These are phyloP conservation scores for Rambutsinella grinnellia DNA, from an alignment of 2,888 invertebrate genomes.

Conservation along the genomic window DNA sequence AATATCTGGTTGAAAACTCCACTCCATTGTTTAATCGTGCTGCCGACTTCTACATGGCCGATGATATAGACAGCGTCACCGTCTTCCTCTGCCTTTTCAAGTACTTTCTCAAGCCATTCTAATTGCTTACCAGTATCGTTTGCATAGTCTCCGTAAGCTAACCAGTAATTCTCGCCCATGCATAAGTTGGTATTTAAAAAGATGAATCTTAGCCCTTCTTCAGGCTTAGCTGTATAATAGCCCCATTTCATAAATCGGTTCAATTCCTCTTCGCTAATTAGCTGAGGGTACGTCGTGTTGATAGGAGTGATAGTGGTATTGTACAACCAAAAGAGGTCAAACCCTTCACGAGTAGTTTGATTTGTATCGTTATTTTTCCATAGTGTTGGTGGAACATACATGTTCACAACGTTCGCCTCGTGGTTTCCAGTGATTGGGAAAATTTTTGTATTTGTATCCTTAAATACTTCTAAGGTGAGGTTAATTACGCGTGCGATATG, in stretches of 20 bases:
- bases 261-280: slow-evolving; percentile 75
- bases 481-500: slow-evolving; percentile 73
- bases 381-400: slow-evolving; percentile 53
- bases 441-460: slow-evolving; percentile 72
- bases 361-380: slow-evolving; percentile 21
- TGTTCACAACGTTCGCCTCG: slow-evolving; percentile 73
- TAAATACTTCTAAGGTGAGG: slow-evolving; percentile 74
- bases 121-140: slow-evolving; percentile 77
- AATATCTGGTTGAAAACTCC: slow-evolving; percentile 54
- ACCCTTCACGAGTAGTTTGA: too few species aligned
- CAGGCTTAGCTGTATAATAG: slow-evolving; percentile 80
- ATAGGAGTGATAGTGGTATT: slow-evolving; percentile 75
- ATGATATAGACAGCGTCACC: slow-evolving; percentile 86
- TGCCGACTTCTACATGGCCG: slow-evolving; percentile 77
- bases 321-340: slow-evolving; percentile 78
- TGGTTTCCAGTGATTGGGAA: slow-evolving; percentile 85
- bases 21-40: slow-evolving; percentile 67
- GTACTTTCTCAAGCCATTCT: slow-evolving; percentile 82
- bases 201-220: slow-evolving; percentile 77
- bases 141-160: slow-evolving; percentile 79
- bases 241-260: slow-evolving; percentile 78
- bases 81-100: slow-evolving; percentile 80
- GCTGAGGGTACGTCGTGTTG: not conserved
- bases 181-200: slow-evolving; percentile 87
- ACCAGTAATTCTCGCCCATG: slow-evolving; percentile 80